These are phyloP conservation scores for Gymnodraco acuticeps DNA, from an alignment of 2,797 vertebrate genomes.

Conservation along the genomic window DNA sequence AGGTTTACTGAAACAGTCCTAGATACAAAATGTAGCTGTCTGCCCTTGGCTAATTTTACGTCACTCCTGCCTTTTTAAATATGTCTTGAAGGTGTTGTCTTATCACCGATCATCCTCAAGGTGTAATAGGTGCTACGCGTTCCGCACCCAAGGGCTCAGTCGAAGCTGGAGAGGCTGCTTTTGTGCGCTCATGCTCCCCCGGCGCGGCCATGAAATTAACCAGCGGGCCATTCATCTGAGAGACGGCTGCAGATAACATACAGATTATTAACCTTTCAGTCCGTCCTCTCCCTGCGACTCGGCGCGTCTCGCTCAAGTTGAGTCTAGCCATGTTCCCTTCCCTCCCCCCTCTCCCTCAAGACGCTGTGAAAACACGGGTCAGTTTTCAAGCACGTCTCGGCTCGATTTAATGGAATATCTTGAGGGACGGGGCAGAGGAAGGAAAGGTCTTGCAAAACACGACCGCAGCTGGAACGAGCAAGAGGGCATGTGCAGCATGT, in stretches of 20 bases:
- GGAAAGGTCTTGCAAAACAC: constrained; percentile 66
- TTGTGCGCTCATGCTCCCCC: constrained; percentile 33
- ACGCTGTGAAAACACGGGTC: constrained; percentile 64
- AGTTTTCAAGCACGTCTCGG: constrained; percentile 61
- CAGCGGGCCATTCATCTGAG: constrained; percentile 45
- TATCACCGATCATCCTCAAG: constrained; percentile 61
- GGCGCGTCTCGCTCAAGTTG: constrained; percentile 41
- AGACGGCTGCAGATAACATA: constrained; percentile 58
- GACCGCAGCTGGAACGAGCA: constrained; percentile 11
- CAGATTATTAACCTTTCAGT: constrained; percentile 53
- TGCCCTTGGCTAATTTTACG: constrained; percentile 20
- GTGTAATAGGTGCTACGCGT: constrained; percentile 56
- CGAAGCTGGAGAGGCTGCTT: constrained; percentile 12
- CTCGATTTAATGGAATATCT: constrained; percentile 60
- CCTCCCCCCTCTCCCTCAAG: constrained; percentile 35
- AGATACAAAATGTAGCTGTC: neutral
- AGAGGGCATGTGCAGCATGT: neutral
- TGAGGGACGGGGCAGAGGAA: constrained; percentile 40
- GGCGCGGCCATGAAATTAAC: constrained; percentile 54
- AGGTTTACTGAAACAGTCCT: constrained; percentile 19
- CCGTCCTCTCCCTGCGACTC: constrained; percentile 30
- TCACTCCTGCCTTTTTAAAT: constrained; percentile 36
- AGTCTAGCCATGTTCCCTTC: constrained; percentile 36
- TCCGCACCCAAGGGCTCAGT: constrained; percentile 67
- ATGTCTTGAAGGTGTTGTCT: constrained; percentile 21